Conservation (phyloP, 2,888 invertebrate genomes). For the Caenorhabditis panamensis region DNA sequence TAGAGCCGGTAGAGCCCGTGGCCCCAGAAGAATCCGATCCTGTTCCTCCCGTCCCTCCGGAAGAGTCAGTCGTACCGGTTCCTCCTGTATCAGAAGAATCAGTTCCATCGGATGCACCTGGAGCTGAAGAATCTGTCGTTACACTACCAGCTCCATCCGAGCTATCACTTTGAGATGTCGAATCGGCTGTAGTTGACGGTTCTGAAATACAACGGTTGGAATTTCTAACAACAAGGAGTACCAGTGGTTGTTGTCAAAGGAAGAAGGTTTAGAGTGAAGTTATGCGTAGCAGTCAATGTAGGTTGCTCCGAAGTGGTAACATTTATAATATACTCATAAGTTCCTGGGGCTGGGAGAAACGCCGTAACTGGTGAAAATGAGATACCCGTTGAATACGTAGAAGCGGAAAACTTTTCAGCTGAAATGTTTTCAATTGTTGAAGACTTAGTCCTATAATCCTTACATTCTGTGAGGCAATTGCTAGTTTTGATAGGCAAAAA, state of each 20-base stretch:
- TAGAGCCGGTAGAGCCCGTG: neutral
- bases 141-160: too few species aligned
- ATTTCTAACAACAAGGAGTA: neutral
- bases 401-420: conserved; percentile 1
- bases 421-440: too few species aligned
- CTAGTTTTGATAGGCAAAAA: neutral
- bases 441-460: too few species aligned
- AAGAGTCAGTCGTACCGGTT: neutral
- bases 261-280: conserved; percentile 44
- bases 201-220: neutral
- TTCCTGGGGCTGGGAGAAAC: conserved; percentile 32
- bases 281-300: conserved; percentile 30
- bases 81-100: neutral
- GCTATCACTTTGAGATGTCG: conserved; percentile 1
- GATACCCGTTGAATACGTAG: neutral
- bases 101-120: neutral
- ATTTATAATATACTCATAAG: conserved; percentile 38
- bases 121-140: neutral
- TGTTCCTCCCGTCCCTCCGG: neutral
- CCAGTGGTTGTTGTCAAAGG: conserved; percentile 31
- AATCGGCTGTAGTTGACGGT: neutral
- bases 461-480: too few species aligned
- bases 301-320: conserved; percentile 20
- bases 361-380: too few species aligned
- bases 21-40: neutral